Base-by-base conservation (phyloP, 2,888 invertebrate species). In the Sesia apiformis region DNA sequence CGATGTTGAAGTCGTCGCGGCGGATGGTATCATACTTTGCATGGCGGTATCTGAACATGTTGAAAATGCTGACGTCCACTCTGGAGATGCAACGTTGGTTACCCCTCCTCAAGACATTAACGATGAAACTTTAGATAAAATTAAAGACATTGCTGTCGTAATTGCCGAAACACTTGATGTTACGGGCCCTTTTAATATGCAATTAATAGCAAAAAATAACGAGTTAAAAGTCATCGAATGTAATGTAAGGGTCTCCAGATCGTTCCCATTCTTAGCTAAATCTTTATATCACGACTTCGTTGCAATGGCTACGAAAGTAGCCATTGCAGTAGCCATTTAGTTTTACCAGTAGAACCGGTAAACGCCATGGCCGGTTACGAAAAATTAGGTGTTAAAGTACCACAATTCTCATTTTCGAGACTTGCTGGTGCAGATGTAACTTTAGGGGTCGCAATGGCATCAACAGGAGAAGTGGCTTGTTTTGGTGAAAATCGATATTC, bases 191-290 rank as follows among this genome's bases (percentile, higher is more conserved):
- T 98, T 99, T 77, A 99, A 99, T 74, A 96, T 99, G 95, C 99
- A 99, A 80, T 91, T 99, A 0, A 99, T 99, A 70, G 99, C 99
- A 23, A 99, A 99, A 91, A 97, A 97, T 73, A 91, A 91, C 58
- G 96, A 98, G 66, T 89, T 99, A 40, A 97, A 97, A 91, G 99
- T 99, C 3, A 99, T 99, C 60, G 99, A 99, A 86, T 99, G 99
- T 81, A 99, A 99, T 82, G 95, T 99, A 0, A 91, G 99, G 63
- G 99, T 99, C 0, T 99, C 99, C 0, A 91, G 99, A 64, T 99
- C 98, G 0, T 99, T 99, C 71, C 99, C 99, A n/a, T 99, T 99
- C 81, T 98, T 99, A 3, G 99, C 99, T 0, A 99, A 99, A 89
- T 98, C 99, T 0, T 89, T 99, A 55, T 96, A 98, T 75, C 96